A percentile compares a stretch with the other conserved stretches of the same genome.
phyloP scores from a whole-genome alignment of 1,140 invertebrate species.

The Macrostomum lignano region DNA sequence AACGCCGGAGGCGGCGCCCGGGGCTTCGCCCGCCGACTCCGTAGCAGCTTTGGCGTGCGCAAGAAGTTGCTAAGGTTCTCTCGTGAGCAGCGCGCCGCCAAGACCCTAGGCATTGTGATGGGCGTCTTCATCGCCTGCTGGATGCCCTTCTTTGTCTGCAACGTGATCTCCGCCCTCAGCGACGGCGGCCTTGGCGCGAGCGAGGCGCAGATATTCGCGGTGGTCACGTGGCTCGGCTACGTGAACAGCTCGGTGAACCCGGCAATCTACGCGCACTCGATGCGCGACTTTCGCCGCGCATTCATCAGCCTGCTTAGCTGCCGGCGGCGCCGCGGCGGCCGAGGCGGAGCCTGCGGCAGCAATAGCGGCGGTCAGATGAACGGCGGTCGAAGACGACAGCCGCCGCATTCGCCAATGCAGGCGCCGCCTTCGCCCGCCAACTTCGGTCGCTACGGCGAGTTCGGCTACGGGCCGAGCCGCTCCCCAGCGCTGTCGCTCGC shows the following conservation, averaged over 20 bases:
- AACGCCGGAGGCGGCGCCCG: too few species aligned
- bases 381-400: too few species aligned
- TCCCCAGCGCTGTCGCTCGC: too few species aligned
- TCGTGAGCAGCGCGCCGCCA: constrained; percentile 30
- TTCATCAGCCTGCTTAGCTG: constrained; percentile 20
- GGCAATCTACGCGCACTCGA: constrained; percentile 84
- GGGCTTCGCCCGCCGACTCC: constrained; percentile 13
- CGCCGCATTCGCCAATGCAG: too few species aligned
- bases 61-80: constrained; percentile 51
- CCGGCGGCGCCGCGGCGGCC: too few species aligned
- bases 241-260: constrained; percentile 53
- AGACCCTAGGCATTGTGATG: constrained; percentile 17
- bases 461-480: too few species aligned
- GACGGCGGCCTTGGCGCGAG: constrained; percentile 14
- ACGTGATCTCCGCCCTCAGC: constrained; percentile 8
- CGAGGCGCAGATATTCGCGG: constrained; percentile 13
- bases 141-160: constrained; percentile 11
- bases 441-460: too few species aligned
- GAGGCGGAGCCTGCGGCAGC: too few species aligned
- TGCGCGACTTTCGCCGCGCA: constrained; percentile 57
- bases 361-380: too few species aligned
- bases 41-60: constrained; percentile 33
- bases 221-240: constrained; percentile 42
- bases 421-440: too few species aligned
- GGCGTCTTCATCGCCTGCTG: constrained; percentile 11